Percentiles rank a stretch among this genome's conserved stretches.
Conservation (phyloP, 2,888 invertebrate genomes). For the Hemicrepidius hirtus region DNA sequence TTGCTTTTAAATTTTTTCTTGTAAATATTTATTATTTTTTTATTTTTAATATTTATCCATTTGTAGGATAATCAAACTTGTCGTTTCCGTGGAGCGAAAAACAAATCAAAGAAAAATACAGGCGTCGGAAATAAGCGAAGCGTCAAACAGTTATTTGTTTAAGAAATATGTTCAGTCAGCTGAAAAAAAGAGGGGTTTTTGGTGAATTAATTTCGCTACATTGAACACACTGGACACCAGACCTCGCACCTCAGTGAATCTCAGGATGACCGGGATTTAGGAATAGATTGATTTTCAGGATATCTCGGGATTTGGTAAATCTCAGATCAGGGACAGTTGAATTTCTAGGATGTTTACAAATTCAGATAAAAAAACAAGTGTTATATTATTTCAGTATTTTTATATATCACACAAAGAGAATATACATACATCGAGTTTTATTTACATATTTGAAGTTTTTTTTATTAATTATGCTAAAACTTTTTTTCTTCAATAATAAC, state of each 20-base stretch:
- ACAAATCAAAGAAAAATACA: constrained; percentile 33
- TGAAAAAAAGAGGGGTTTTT: constrained; percentile 48
- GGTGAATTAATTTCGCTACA: constrained; percentile 47
- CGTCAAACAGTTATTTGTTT: constrained; percentile 52
- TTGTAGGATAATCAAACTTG: not conserved
- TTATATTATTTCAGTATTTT: constrained; percentile 69
- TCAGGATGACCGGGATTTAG: constrained; percentile 59
- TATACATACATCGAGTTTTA: constrained; percentile 73
- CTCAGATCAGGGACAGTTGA: constrained; percentile 16
- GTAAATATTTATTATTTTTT: too few relatives aligned
- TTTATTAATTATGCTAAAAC: constrained; percentile 64
- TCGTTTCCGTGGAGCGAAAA: not conserved
- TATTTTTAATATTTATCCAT: not conserved
- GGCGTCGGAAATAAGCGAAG: constrained; percentile 41
- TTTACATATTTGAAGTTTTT: constrained; percentile 69
- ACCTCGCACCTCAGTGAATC: constrained; percentile 61
- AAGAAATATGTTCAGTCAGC: constrained; percentile 50
- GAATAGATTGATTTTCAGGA: constrained; percentile 56
- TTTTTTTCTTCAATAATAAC: constrained; percentile 37
- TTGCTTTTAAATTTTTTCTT: too few relatives aligned
- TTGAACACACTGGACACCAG: constrained; percentile 55
- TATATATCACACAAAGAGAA: constrained; percentile 73
- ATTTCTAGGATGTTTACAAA: constrained; percentile 24
- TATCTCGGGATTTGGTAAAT: constrained; percentile 51
- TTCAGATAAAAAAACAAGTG: not conserved